Evolutionary conservation across 2,888 invertebrate genomes (phyloP), one percentile per base, ranked within the genome.

Genomic region (Blastobasis lacticolella): DNA sequence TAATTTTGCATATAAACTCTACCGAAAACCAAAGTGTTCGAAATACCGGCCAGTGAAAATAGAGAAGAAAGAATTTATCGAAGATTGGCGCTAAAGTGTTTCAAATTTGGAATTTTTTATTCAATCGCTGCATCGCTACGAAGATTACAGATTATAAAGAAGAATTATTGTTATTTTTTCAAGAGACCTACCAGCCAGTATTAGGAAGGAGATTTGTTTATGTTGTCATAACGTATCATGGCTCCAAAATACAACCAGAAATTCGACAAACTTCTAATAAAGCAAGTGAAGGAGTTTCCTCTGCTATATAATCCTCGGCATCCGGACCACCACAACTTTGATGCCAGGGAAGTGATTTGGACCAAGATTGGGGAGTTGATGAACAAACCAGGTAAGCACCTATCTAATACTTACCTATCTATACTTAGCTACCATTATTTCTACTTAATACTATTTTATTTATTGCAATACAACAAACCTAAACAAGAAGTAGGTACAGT

Each of bases 311-410:
- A 86, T 51, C 62, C 73, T 0, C 71, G 69, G n/a, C 75, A 83
- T 38, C 62, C 73, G 0, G 81, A 82, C 52, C 82, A 83, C 54
- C 54, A 77, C 51, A 78, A 83, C 49, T 73, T 69, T 6, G 79
- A 86, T 50, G 63, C 73, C 0, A 69, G 82, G 40, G 85, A 85
- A 61, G 79, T 81, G 0, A 64, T 78, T 38, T 87, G 87, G 87
- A 81, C 82, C 61, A 81, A 78, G 58, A 87, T 87, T 37, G 85
- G 83, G 6, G 85, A 85, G 47, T 55, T 63, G 0, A 54, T 87
- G 37, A 70, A 69, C 50, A 71, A 78, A 49, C 81, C 86, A 40
- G 78, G 85, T 85, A 58, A 77, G 78, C 7, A n/a, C 38, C 9
- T 47, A 38, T 46, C 23, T 23, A 23, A 4, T 46, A 5, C 8